These are phyloP conservation scores for Epinotia ramella DNA, from an alignment of 2,888 invertebrate genomes.

Conservation along the genomic window DNA sequence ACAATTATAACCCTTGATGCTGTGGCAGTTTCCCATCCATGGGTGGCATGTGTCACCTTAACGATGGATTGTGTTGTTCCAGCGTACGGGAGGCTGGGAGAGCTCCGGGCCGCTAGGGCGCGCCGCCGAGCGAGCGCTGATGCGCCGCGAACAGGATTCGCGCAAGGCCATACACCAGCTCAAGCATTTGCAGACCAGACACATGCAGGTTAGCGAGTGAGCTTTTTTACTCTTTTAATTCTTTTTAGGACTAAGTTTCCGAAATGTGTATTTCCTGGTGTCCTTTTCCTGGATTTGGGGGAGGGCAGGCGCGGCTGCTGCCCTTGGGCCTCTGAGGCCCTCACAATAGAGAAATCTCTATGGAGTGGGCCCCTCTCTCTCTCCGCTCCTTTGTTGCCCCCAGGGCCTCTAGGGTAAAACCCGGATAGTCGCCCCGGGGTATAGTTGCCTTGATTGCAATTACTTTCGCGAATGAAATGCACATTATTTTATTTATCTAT, in stretches of 20 bases:
- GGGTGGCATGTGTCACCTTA: background rate
- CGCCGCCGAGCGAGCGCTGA: constrained; percentile 74
- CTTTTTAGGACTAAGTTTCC: background rate
- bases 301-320: no score
- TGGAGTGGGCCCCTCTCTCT: no score
- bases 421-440: no score
- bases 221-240: no score
- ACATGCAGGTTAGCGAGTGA: constrained; percentile 69
- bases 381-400: no score
- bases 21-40: background rate
- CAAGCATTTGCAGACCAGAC: constrained; percentile 74
- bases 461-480: no score
- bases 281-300: no score
- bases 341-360: no score
- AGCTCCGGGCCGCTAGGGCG: constrained; percentile 67
- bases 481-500: no score
- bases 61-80: constrained; percentile 25
- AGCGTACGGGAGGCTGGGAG: constrained; percentile 72
- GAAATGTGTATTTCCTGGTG: background rate
- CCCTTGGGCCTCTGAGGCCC: no score
- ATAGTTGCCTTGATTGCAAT: no score
- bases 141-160: constrained; percentile 78
- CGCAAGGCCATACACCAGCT: constrained; percentile 80
- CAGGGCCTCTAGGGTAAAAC: no score
- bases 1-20: background rate